Base-by-base conservation (phyloP, 2,888 invertebrate species). In the Oligia strigilis region DNA sequence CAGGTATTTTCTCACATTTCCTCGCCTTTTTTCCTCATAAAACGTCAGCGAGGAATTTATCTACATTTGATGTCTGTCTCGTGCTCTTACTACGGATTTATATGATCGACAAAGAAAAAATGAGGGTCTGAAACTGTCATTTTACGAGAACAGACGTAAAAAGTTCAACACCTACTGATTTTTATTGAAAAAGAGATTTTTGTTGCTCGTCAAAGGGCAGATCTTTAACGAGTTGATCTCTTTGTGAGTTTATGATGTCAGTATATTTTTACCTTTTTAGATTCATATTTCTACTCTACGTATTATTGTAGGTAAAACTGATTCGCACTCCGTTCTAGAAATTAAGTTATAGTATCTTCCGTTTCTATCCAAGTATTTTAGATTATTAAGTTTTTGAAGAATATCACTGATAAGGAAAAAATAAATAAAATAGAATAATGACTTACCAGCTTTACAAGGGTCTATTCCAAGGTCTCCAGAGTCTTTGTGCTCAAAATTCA, bases 361-460 rank as follows among this genome's bases (percentile, higher is more conserved):
- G 46, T 4, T 49, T 49, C 17, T 2, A n/a, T n/a, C 11, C 49
- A 11, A 74, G 11, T 19, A 40, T 40, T 8, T 14, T 4, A n/a
- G 6, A 49, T n/a, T 36, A 4, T 19, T 49, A 49, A n/a, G 8
- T 40, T 3, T 49, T 2, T 43, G 2, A 55, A 4, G 2, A 52
- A 6, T 19, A 23, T 17, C 55, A 23, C 23, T 49, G 23, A 11
- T 2, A 55, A 36, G 36, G 0, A 62, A 46, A 80, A n/a, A n/a
- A n/a, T n/a, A n/a, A 52, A 73, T 40, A 5, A 46, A 52, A 11
- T n/a, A 29, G 23, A 65, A 46, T 46, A 58, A 60, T 40, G 9
- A 95, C 98, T 98, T 96, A 99, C 99, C 98, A 93, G 98, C 98
- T 97, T 99, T 99, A 95, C 99, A 99, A 78, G 99, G 98, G 96